phyloP scores from a whole-genome alignment of 37 sponge, comb jelly and placozoan genomes.

The Halisarca cf. caerulea region DNA sequence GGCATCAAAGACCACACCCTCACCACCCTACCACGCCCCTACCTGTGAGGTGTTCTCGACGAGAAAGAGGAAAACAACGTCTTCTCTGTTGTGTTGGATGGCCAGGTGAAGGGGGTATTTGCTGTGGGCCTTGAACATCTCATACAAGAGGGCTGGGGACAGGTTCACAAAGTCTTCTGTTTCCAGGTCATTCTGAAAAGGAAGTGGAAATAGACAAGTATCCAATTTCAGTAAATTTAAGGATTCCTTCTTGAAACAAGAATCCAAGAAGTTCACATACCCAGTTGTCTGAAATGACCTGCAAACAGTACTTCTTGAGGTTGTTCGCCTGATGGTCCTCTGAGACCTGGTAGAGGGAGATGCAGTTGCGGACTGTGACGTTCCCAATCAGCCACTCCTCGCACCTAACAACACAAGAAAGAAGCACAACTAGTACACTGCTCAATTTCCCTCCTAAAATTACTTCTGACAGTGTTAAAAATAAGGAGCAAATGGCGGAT shows the following conservation, averaged over 20 bases:
- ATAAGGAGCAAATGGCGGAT: no score
- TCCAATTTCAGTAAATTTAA: no score
- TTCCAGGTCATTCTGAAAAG: slow-evolving; percentile 67
- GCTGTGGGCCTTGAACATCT: slow-evolving; percentile 94
- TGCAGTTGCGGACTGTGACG: slow-evolving; percentile 88
- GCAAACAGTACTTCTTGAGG: slow-evolving; percentile 85
- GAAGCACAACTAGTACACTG: neutral
- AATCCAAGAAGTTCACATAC: no score
- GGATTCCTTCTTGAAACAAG: no score
- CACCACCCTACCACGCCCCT: no score
- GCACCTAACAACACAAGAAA: slow-evolving; percentile 78
- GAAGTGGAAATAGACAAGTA: neutral
- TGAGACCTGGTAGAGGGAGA: slow-evolving; percentile 87
- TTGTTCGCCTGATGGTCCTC: slow-evolving; percentile 78
- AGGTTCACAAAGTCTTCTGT: slow-evolving; percentile 83
- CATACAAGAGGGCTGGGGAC: slow-evolving; percentile 83
- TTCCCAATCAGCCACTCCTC: slow-evolving; percentile 80
- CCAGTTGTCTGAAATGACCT: slow-evolving; percentile 92
- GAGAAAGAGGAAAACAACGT: slow-evolving; percentile 93
- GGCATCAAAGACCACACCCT: no score
- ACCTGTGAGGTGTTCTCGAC: slow-evolving; percentile 81
- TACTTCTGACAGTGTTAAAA: no score
- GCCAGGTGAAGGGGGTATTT: slow-evolving; percentile 91
- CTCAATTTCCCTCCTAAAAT: neutral
- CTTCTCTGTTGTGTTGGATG: slow-evolving; percentile 85